Evolutionary conservation across 2,113 vertebrate genomes (phyloP).

Genomic region (Chloropsis cyanopogon): DNA sequence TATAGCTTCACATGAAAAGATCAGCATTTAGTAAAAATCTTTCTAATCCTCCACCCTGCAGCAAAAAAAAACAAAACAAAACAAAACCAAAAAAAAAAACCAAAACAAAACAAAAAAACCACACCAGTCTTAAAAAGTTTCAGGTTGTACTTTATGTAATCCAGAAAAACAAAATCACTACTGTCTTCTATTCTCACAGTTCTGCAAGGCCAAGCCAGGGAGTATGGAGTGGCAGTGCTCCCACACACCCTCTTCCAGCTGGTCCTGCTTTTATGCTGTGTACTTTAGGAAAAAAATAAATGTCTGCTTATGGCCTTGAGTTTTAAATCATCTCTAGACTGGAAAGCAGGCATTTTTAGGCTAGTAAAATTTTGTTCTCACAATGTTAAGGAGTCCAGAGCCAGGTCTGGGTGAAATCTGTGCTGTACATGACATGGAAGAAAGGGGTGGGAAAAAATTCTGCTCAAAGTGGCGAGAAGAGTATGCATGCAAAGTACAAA

Average conservation of each 20-base stretch:
- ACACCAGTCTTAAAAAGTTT: neutral
- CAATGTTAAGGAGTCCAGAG: neutral
- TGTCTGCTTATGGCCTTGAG: neutral
- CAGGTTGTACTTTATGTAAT: neutral
- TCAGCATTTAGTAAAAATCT: neutral
- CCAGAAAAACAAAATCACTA: neutral
- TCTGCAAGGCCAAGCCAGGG: neutral
- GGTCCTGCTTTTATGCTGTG: neutral
- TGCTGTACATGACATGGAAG: neutral
- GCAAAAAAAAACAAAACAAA: no score
- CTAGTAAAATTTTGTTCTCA: neutral
- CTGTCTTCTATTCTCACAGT: neutral
- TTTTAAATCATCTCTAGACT: neutral
- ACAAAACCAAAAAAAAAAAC: no score
- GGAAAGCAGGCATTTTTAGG: neutral
- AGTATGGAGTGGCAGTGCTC: neutral
- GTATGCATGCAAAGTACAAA: neutral
- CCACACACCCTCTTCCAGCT: neutral
- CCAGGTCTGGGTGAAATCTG: neutral
- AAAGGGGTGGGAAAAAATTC: neutral
- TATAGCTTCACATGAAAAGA: neutral
- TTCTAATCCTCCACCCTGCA: neutral
- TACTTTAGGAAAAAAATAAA: neutral
- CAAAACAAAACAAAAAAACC: neutral
- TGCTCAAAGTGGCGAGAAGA: neutral